Conservation (phyloP, 2,113 vertebrate genomes). For the Lonchura striata region DNA sequence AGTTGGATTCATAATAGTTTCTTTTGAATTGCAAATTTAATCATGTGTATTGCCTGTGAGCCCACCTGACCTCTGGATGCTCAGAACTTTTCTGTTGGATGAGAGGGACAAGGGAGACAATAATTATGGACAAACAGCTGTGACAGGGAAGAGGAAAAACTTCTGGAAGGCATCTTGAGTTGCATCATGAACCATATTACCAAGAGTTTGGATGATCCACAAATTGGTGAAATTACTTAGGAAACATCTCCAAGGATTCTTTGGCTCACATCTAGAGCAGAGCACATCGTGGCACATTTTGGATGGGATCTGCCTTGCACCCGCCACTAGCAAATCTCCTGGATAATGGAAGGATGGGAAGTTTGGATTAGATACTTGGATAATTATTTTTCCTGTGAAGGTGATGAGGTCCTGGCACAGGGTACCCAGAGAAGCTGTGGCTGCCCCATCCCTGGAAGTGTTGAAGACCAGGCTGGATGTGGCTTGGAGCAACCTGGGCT, state of each 20-base stretch:
- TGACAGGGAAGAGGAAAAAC: neutral
- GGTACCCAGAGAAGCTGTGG: neutral
- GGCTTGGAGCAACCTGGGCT: neutral
- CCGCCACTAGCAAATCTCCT: neutral
- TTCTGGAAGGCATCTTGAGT: neutral
- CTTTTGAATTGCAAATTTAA: neutral
- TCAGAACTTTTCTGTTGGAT: neutral
- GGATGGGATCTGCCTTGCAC: neutral
- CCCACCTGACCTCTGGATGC: neutral
- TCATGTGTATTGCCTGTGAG: neutral
- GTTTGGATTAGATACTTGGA: neutral
- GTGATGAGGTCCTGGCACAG: neutral
- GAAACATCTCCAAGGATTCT: neutral
- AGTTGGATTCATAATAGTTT: neutral
- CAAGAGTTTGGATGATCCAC: too few species aligned
- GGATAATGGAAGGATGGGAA: neutral
- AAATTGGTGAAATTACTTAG: neutral
- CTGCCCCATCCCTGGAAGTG: neutral
- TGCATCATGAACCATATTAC: neutral
- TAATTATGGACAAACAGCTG: neutral
- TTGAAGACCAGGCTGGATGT: fast-evolving
- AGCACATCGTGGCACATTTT: neutral
- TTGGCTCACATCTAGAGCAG: neutral
- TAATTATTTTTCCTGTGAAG: neutral
- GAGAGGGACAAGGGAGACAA: neutral